Evolutionary conservation across 2,113 vertebrate species (phyloP).

Genomic region (Myotis lucifugus): DNA sequence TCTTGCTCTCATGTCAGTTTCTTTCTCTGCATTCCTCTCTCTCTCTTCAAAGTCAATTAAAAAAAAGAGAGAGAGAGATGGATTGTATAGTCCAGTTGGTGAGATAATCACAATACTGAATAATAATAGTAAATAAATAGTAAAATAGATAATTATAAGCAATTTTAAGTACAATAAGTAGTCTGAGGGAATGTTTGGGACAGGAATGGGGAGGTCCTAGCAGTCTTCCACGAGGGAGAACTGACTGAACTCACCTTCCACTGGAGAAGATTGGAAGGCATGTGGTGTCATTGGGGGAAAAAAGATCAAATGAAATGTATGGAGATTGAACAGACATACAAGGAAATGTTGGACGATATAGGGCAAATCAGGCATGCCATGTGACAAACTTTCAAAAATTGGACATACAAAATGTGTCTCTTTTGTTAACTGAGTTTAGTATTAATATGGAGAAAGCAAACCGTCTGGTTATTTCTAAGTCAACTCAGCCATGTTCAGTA

Average conservation of each 20-base stretch:
- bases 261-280: neutral
- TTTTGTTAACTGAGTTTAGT: neutral
- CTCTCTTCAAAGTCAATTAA: too few species aligned
- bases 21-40: too few species aligned
- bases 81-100: neutral
- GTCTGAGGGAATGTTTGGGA: neutral
- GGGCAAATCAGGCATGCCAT: neutral
- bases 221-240: neutral
- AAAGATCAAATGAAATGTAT: neutral
- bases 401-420: neutral
- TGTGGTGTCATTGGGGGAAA: fast-evolving
- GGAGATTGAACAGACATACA: neutral
- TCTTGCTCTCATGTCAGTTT: too few species aligned
- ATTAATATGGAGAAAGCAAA: neutral
- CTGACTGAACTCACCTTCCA: neutral
- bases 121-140: neutral
- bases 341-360: neutral
- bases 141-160: neutral
- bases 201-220: too few species aligned
- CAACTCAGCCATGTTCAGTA: neutral
- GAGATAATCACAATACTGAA: neutral
- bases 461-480: neutral
- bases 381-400: neutral
- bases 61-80: neutral
- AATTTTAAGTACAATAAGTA: neutral